phyloP scores from a whole-genome alignment of 2,888 invertebrate species.

The Geophilus truncorum region DNA sequence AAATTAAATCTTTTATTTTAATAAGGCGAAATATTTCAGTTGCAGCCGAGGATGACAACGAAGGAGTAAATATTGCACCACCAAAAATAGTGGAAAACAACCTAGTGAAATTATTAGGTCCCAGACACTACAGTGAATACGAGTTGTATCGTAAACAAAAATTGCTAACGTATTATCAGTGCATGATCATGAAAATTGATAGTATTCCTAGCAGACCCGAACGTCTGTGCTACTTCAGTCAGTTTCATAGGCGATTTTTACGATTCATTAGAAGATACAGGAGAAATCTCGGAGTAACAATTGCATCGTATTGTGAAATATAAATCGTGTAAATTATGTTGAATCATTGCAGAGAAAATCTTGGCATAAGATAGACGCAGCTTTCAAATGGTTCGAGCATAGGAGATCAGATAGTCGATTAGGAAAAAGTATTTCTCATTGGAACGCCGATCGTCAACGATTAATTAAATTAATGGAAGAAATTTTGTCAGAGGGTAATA shows the following conservation, averaged over 20 bases:
- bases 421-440: neutral
- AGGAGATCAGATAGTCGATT: neutral
- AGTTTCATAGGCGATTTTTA: neutral
- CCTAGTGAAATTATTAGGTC: neutral
- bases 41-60: neutral
- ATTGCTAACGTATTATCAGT: neutral
- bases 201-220: neutral
- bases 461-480: neutral
- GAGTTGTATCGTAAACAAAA: slow-evolving; percentile 20
- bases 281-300: neutral
- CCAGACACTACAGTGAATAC: neutral
- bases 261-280: neutral
- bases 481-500: neutral
- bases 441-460: neutral
- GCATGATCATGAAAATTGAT: slow-evolving; percentile 12
- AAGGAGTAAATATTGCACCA: neutral
- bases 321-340: no score
- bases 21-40: no score
- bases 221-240: slow-evolving; percentile 17
- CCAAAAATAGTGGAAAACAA: neutral
- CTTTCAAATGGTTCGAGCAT: neutral
- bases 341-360: neutral
- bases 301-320: no score
- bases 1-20: no score
- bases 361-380: neutral